Percentiles rank a stretch among this genome's conserved stretches.
phyloP scores from a whole-genome alignment of 1,140 invertebrate species.

The Drosophila repletoides region DNA sequence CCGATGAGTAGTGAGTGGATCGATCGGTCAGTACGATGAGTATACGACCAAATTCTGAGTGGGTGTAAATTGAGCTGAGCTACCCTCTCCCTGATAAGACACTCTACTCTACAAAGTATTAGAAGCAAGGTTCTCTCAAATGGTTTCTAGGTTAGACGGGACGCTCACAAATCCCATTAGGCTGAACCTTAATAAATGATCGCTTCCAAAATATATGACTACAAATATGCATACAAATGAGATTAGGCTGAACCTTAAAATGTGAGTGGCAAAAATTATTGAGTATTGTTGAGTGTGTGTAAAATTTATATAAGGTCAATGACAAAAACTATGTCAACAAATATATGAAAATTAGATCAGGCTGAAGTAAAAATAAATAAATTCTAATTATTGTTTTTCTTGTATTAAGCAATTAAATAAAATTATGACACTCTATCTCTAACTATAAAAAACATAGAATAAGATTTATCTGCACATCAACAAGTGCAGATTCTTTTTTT shows the following conservation, averaged over 20 bases:
- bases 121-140: slow-evolving; percentile 27
- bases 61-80: slow-evolving; percentile 32
- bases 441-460: no score
- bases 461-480: not conserved
- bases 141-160: slow-evolving; percentile 27
- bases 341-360: no score
- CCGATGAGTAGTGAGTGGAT: slow-evolving; percentile 21
- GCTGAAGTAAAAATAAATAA: no score
- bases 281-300: no score
- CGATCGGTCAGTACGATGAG: slow-evolving; percentile 4
- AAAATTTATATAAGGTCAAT: no score
- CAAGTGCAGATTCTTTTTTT: no score
- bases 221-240: no score
- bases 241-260: slow-evolving; percentile 15
- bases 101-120: slow-evolving; percentile 2
- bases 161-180: not conserved
- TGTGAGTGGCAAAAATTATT: not conserved
- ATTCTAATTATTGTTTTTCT: no score
- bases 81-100: slow-evolving; percentile 32
- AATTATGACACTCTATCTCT: no score
- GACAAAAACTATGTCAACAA: no score
- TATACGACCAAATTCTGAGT: slow-evolving; percentile 33
- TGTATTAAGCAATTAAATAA: no score
- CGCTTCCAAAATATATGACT: not conserved
- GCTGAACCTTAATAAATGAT: no score